Percentiles rank a stretch among this genome's conserved stretches.
These are phyloP conservation scores for Gastrophysa polygoni DNA, from an alignment of 2,888 invertebrate species.

Conservation along the genomic window DNA sequence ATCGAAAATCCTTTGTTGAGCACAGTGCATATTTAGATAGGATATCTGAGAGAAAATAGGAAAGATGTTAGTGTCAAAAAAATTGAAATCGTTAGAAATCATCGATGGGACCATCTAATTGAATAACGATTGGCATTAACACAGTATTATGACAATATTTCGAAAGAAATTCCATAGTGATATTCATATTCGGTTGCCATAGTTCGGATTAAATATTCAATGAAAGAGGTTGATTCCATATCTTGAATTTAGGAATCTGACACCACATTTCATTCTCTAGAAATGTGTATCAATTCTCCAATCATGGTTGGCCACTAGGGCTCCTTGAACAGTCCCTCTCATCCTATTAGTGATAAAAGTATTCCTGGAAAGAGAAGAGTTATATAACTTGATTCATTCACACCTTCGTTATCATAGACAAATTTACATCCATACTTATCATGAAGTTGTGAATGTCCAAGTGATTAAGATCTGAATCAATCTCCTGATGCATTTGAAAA, in stretches of 20 bases:
- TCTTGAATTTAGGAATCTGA: background rate
- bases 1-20: too few species aligned
- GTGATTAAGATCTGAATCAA: too few species aligned
- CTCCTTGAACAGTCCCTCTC: too few species aligned
- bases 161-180: constrained; percentile 55
- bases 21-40: background rate
- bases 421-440: too few species aligned
- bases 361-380: too few species aligned
- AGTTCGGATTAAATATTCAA: constrained; percentile 4
- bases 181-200: constrained; percentile 47
- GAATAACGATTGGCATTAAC: constrained; percentile 35
- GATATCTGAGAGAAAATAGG: constrained; percentile 15
- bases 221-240: background rate
- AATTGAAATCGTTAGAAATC: constrained; percentile 13
- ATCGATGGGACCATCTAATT: constrained; percentile 41
- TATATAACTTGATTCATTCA: too few species aligned
- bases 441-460: too few species aligned
- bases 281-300: too few species aligned
- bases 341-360: too few species aligned
- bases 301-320: too few species aligned
- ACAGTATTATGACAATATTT: constrained; percentile 54
- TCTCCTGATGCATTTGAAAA: too few species aligned
- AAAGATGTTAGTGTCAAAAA: background rate
- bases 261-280: background rate
- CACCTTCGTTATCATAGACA: too few species aligned